These are phyloP conservation scores for Halcyon smyrnensis DNA, from an alignment of 2,797 vertebrate species.

Conservation along the genomic window DNA sequence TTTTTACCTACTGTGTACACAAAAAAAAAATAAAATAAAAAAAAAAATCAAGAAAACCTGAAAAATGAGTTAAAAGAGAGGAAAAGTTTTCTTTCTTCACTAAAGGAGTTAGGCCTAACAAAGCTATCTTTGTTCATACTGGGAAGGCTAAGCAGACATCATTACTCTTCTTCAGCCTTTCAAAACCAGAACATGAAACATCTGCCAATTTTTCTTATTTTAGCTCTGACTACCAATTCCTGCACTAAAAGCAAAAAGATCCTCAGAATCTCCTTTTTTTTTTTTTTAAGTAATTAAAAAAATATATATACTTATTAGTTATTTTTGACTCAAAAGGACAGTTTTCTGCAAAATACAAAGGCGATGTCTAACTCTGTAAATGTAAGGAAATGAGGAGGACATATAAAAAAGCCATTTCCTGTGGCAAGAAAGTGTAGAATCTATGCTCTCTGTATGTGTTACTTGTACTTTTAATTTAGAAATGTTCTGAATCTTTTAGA, in stretches of 20 bases:
- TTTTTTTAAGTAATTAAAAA: too few relatives aligned
- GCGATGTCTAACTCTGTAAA: background rate
- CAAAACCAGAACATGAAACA: background rate
- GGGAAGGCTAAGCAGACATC: background rate
- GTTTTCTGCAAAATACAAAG: background rate
- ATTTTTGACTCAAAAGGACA: background rate
- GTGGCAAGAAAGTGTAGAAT: background rate
- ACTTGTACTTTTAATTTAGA: background rate
- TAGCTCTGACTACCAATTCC: background rate
- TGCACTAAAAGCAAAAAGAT: background rate
- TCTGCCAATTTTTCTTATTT: background rate
- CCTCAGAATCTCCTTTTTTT: fast-evolving
- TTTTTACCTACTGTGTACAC: background rate
- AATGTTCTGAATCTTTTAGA: background rate
- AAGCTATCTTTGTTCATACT: background rate
- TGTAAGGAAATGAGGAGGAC: background rate
- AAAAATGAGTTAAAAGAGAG: background rate
- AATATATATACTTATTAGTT: background rate
- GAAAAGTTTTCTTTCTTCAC: background rate
- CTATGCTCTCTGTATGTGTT: background rate
- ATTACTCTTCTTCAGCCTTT: background rate
- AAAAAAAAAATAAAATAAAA: background rate
- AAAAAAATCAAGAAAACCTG: background rate
- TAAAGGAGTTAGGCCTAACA: background rate
- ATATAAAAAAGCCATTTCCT: background rate